phyloP scores from a whole-genome alignment of 1,140 invertebrate species.

The Pseudobourletiella spinata region DNA sequence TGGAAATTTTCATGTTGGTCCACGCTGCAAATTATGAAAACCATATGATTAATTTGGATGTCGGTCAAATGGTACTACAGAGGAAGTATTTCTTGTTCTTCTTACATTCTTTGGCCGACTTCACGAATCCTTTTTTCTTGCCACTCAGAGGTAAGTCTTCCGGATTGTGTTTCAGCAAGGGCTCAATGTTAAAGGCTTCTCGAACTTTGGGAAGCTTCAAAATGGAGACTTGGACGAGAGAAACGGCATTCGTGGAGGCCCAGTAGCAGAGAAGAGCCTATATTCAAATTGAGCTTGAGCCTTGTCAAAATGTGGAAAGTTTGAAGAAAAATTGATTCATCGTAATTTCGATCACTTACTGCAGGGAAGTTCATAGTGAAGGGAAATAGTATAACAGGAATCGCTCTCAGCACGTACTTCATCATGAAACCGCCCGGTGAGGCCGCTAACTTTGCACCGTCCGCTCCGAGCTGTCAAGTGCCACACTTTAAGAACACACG shows the following conservation, averaged over 20 bases:
- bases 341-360: slow-evolving; percentile 45
- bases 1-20: slow-evolving; percentile 71
- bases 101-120: slow-evolving; percentile 74
- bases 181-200: slow-evolving; percentile 68
- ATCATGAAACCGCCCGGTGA: slow-evolving; percentile 54
- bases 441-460: slow-evolving; percentile 54
- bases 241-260: slow-evolving; percentile 79
- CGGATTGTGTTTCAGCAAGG: slow-evolving; percentile 48
- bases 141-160: slow-evolving; percentile 50
- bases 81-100: slow-evolving; percentile 35
- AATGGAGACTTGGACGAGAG: slow-evolving; percentile 68
- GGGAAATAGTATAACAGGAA: slow-evolving; percentile 75
- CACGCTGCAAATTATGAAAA: slow-evolving; percentile 53
- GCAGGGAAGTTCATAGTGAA: slow-evolving; percentile 82
- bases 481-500: background rate
- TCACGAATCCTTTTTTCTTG: slow-evolving; percentile 66
- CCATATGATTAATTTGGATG: background rate
- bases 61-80: background rate
- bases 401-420: slow-evolving; percentile 60
- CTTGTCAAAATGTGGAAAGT: slow-evolving; percentile 10
- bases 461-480: slow-evolving; percentile 57
- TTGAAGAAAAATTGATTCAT: background rate
- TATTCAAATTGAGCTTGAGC: slow-evolving; percentile 29
- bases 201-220: slow-evolving; percentile 65
- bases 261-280: slow-evolving; percentile 84